A percentile compares a stretch with the other conserved stretches of the same genome.
These are phyloP conservation scores for Diplogasteroides magnus DNA, from an alignment of 1,140 invertebrate genomes.

Conservation along the genomic window DNA sequence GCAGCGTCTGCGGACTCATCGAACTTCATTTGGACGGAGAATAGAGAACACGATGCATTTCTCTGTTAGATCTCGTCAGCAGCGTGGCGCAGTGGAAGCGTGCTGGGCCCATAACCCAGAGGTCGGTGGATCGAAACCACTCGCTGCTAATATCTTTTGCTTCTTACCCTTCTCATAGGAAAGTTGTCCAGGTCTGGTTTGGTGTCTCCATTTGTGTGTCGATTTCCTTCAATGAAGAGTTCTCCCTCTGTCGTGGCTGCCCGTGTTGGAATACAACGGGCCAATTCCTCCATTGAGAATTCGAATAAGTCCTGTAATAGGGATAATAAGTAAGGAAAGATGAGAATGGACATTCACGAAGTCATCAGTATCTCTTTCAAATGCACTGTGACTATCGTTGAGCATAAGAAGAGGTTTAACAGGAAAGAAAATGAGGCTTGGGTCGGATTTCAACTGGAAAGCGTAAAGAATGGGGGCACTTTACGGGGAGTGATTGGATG, in stretches of 20 bases:
- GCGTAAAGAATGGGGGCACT: conserved; percentile 7
- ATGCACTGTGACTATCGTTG: conserved; percentile 1
- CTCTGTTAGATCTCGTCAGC: conserved; percentile 8
- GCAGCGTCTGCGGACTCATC: neutral
- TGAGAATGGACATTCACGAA: neutral
- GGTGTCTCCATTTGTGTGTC: neutral
- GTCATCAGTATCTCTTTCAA: neutral
- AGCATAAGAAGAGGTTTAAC: neutral
- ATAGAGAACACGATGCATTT: conserved; percentile 9
- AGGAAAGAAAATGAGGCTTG: conserved; percentile 11
- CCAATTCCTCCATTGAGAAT: conserved; percentile 25
- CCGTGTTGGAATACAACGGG: conserved; percentile 18
- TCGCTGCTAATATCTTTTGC: conserved; percentile 63
- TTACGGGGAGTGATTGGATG: conserved; percentile 12
- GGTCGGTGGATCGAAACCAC: conserved; percentile 90
- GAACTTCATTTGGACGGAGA: conserved; percentile 8
- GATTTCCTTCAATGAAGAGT: neutral
- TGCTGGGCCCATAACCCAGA: conserved; percentile 95
- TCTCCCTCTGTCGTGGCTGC: conserved; percentile 13
- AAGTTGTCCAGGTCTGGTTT: no score
- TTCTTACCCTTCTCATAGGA: conserved; percentile 1
- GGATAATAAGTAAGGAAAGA: neutral
- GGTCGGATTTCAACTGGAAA: conserved; percentile 6
- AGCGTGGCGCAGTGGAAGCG: conserved; percentile 10
- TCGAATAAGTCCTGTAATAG: conserved; percentile 21